Evolutionary conservation across 2,113 vertebrate genomes (phyloP), one percentile per base, ranked within the genome.

Genomic region (Scomber scombrus): DNA sequence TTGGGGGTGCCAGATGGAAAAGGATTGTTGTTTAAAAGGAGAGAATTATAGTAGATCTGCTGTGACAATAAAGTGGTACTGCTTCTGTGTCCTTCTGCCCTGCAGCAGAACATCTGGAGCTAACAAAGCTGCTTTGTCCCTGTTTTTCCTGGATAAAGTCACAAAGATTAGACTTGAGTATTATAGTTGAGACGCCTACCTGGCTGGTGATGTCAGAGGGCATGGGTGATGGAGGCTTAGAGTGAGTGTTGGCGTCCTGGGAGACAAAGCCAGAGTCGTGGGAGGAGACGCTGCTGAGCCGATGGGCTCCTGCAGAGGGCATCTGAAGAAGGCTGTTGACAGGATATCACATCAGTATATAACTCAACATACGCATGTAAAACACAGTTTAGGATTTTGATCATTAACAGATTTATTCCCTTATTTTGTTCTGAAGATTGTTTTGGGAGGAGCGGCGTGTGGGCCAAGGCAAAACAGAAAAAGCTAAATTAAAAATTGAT

Each of bases 211-310:
- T 97, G 93, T 99, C 98, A 14, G 96, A 97, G 81, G 98, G 98
- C 98, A 99, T 98, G 49, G 98, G 97, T 0, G 98, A 99, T 13
- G 98, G 98, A 0, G 98, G 98, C 85, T 99, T 99, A 77, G 98
- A 99, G 92, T 98, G 97, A 57, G 95, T 73, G 72, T 97, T 96
- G 61, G 97, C 95, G 0, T 99, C 98, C 95, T 99, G 98, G 84
- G 98, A 99, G 90, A 98, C 90, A 87, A 99, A 99, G 91, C 98
- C 98, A 0, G 98, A 99, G 94, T 99, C 98, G 4, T 99, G 98
- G 68, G 98, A 99, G 63, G 98, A 99, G 89, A 99, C 95, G n/a
- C 97, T 99, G 96, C 97, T 97, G 87, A 99, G 97, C 85, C 97
- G 97, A 81, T 98, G 97, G 54, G 96, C 93, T 58, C 95, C 51